phyloP scores from a whole-genome alignment of 2,797 vertebrate species.

The Ptychobarbus kaznakovi region DNA sequence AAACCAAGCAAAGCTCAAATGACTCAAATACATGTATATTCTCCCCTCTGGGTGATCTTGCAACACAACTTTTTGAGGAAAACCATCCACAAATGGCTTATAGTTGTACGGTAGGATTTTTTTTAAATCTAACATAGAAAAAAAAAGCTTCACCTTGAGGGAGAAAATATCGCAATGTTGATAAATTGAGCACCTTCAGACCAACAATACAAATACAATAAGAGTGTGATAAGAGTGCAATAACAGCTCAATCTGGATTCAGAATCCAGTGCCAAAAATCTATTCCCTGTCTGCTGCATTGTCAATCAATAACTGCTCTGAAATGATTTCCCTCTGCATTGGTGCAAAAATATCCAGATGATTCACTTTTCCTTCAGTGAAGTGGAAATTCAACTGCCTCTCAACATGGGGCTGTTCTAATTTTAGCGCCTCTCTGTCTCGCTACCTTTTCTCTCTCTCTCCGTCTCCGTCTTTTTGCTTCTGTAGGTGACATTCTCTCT shows the following conservation, averaged over 20 bases:
- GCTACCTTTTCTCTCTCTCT: slow-evolving; percentile 1
- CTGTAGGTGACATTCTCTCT: not conserved
- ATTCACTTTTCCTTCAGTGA: slow-evolving; percentile 46
- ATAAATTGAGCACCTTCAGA: not conserved
- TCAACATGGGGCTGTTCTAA: slow-evolving; percentile 31
- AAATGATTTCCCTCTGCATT: slow-evolving; percentile 17
- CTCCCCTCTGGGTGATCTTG: not conserved
- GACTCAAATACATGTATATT: not conserved
- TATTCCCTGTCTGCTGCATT: slow-evolving; percentile 16
- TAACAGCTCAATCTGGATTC: slow-evolving; percentile 18
- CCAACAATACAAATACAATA: not conserved
- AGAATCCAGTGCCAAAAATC: not conserved
- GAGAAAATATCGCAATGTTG: not conserved
- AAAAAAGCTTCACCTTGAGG: not conserved
- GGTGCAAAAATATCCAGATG: slow-evolving; percentile 37
- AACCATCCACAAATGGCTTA: not conserved
- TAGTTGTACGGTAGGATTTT: not conserved
- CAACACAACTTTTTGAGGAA: not conserved
- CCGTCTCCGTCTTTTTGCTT: not conserved
- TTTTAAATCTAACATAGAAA: not conserved
- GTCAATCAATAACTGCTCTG: slow-evolving; percentile 25
- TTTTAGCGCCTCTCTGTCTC: slow-evolving; percentile 38
- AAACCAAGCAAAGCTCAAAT: not conserved
- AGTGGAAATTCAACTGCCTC: slow-evolving; percentile 36
- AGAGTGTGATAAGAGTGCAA: not conserved